Conservation (phyloP, 2,113 vertebrate genomes). For the Pipa parva region DNA sequence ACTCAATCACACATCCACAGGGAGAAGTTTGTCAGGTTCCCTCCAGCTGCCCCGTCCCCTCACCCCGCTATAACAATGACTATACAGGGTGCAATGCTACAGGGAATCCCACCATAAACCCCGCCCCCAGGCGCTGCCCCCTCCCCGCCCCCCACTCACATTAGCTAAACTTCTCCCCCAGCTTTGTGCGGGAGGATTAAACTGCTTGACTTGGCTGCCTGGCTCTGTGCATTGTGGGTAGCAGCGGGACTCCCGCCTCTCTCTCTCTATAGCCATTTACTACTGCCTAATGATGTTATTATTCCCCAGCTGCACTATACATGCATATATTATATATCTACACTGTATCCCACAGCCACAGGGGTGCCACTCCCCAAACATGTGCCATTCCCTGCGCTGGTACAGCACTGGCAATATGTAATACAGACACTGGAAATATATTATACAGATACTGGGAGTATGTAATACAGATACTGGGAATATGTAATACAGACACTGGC, state of each 20-base stretch:
- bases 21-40: constrained; percentile 10
- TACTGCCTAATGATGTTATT: constrained; percentile 34
- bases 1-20: neutral
- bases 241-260: constrained; percentile 15
- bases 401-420: too few relatives aligned
- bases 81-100: constrained; percentile 37
- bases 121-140: constrained; percentile 31
- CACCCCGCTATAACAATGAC: constrained; percentile 27
- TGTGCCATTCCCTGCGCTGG: too few relatives aligned
- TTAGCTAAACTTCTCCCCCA: constrained; percentile 39
- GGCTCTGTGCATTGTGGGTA: constrained; percentile 22
- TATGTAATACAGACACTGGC: too few relatives aligned
- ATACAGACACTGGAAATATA: too few relatives aligned
- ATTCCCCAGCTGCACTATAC: constrained; percentile 4
- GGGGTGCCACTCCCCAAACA: too few relatives aligned
- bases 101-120: constrained; percentile 35
- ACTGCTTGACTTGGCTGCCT: constrained; percentile 20
- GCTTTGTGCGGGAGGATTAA: constrained; percentile 39
- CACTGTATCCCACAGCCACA: too few relatives aligned
- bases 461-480: too few relatives aligned
- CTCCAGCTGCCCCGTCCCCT: neutral
- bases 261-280: neutral
- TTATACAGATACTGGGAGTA: too few relatives aligned
- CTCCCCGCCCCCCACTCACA: constrained; percentile 35
- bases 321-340: too few relatives aligned